Base-by-base conservation (phyloP, 1,140 invertebrate species). In the Bombus confusus region DNA sequence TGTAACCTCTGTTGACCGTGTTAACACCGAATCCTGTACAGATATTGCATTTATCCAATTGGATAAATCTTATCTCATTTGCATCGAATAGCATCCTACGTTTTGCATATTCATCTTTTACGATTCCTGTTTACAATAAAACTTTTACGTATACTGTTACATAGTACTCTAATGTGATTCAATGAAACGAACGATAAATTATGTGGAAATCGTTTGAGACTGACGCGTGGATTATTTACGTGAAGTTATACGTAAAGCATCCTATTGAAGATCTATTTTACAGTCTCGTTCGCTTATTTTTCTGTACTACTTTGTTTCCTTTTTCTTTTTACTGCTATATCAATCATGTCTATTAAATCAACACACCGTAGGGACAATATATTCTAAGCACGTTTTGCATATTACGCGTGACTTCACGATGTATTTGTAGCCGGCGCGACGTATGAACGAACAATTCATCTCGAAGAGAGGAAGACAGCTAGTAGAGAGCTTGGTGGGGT, bases 391-490 rank as follows among this genome's bases (percentile, higher is more conserved):
- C 68, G 47, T 79, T 79, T 71, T 41, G 64, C 75, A 39, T 28
- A 34, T 43, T 71, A 71, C 76, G 52, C 83, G 39, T 72, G 83
- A 71, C 52, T 62, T 57, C 52, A 10, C n/a, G 39, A 69, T 59
- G 34, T 71, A 79, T 76, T 78, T 28, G n/a, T 52, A 39, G 28
- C 64, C 75, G 52, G 39, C 57, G 74, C 75, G 39, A 31, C 57
- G 74, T 80, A 86, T 76, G 85, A 86, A 80, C 77, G 83, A 85
- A 89, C 86, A 83, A 87, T 82, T 87, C 82, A 89, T 81, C 71
- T 64, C 71, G 79, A 81, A n/a, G 69, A 85, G 84, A 85, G 71
- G 37, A 85, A 75, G 78, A 80, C 69, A 68, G 77, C 68, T 41
- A 41, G n/a, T 62, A 68, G 25, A 41, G 69, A 66, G 47, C 31